phyloP scores from a whole-genome alignment of 2,888 invertebrate species.

The Pseudanteris insignis region DNA sequence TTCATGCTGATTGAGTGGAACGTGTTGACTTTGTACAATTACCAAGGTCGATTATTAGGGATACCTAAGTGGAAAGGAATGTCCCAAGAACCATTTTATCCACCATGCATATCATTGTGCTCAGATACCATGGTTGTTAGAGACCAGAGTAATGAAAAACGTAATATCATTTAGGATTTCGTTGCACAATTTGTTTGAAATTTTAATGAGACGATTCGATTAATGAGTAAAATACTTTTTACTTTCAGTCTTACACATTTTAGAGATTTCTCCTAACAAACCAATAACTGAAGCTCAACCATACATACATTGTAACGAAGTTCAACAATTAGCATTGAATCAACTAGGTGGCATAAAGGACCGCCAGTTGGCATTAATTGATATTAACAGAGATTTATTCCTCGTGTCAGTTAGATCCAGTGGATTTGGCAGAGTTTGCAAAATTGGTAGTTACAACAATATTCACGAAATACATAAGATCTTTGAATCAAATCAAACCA shows the following conservation, averaged over 20 bases:
- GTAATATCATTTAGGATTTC: too few species aligned
- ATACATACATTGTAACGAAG: constrained; percentile 78
- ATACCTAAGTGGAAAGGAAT: constrained; percentile 88
- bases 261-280: constrained; percentile 83
- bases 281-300: constrained; percentile 79
- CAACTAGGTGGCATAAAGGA: constrained; percentile 83
- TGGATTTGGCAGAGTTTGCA: constrained; percentile 62
- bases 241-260: constrained; percentile 75
- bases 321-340: constrained; percentile 85
- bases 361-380: constrained; percentile 86
- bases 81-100: constrained; percentile 81
- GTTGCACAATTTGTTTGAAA: too few species aligned
- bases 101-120: constrained; percentile 81
- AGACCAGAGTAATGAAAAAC: constrained; percentile 84
- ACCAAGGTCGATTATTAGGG: constrained; percentile 88
- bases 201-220: too few species aligned
- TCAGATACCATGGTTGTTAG: constrained; percentile 87
- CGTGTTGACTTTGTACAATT: constrained; percentile 87
- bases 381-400: constrained; percentile 88
- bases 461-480: too few species aligned
- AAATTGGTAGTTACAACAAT: constrained; percentile 63
- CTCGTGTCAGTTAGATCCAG: constrained; percentile 76
- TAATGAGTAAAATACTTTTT: too few species aligned
- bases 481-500: too few species aligned
- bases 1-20: constrained; percentile 88